phyloP scores from a whole-genome alignment of 2,888 invertebrate species.

The Apocheima hispidaria region DNA sequence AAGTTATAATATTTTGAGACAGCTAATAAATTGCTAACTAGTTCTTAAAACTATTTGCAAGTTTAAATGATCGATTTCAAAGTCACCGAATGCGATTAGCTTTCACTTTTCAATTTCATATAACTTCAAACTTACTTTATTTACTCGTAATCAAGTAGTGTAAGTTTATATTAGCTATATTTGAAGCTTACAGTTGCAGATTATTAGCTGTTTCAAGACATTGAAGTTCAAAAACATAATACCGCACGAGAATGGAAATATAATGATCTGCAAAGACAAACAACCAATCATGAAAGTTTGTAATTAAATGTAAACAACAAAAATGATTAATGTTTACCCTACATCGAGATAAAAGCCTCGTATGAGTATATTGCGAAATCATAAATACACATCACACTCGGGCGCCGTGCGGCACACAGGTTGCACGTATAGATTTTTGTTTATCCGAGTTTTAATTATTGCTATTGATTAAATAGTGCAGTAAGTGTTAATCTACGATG shows the following conservation, averaged over 20 bases:
- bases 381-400: background rate
- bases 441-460: too few species aligned
- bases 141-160: background rate
- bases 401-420: too few species aligned
- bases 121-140: background rate
- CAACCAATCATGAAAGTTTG: constrained; percentile 23
- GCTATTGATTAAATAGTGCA: too few species aligned
- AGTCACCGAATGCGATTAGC: constrained; percentile 6
- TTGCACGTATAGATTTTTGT: too few species aligned
- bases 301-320: constrained; percentile 33
- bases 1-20: background rate
- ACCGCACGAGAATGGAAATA: constrained; percentile 21
- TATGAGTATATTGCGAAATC: constrained; percentile 9
- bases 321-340: constrained; percentile 26
- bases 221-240: constrained; percentile 11
- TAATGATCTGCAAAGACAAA: constrained; percentile 29
- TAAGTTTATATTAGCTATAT: background rate
- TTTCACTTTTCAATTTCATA: constrained; percentile 7
- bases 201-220: constrained; percentile 1
- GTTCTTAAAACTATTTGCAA: background rate
- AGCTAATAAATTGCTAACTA: background rate
- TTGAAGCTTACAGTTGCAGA: background rate
- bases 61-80: constrained; percentile 4
- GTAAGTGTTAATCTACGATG: too few species aligned
- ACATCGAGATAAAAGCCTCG: constrained; percentile 21